Evolutionary conservation across 2,888 invertebrate genomes (phyloP), one percentile per base, ranked within the genome.

Genomic region (Brachynemurus nebulosus): DNA sequence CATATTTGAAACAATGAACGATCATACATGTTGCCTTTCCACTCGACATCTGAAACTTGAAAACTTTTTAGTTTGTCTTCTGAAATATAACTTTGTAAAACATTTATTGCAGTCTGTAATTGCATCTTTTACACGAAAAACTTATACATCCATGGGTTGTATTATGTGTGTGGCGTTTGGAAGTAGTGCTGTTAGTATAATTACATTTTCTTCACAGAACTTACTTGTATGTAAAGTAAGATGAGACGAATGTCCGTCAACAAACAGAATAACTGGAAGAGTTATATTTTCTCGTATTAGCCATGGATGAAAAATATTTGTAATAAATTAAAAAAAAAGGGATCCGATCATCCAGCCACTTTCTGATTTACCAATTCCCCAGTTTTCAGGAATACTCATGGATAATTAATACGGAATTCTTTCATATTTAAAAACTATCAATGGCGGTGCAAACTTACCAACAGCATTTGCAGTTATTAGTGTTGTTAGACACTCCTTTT

Each of bases 351-450:
- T 37, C 37, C 37, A 37, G 5, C 37, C 37, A 37, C 17, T 37
- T 4, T 37, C 37, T 18, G 18, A 37, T 5, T 6, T 4, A 4
- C 37, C 37, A 4, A 37, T 37, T 6, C 37, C 37, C 37, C 37
- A 37, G n/a, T 9, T 18, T 37, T 37, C 9, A 8, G 37, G 37
- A 37, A 5, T 4, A 37, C 4, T 8, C 5, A 17, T 9, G 18
- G 18, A 14, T 8, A 5, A 6, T 8, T 8, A 17, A n/a, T 37
- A 6, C 3, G 37, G 37, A 6, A 37, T 4, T 6, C 5, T 4
- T 33, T 33, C 47, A 47, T 60, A 58, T 19, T 50, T 43, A 45
- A 53, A 60, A n/a, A n/a, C n/a, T n/a, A n/a, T n/a, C n/a, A n/a
- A n/a, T n/a, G n/a, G n/a, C n/a, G n/a, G n/a, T n/a, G n/a, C n/a